A percentile compares a stretch with the other conserved stretches of the same genome.
These are phyloP conservation scores for Limosa lapponica DNA, from an alignment of 2,797 vertebrate genomes.

Conservation along the genomic window DNA sequence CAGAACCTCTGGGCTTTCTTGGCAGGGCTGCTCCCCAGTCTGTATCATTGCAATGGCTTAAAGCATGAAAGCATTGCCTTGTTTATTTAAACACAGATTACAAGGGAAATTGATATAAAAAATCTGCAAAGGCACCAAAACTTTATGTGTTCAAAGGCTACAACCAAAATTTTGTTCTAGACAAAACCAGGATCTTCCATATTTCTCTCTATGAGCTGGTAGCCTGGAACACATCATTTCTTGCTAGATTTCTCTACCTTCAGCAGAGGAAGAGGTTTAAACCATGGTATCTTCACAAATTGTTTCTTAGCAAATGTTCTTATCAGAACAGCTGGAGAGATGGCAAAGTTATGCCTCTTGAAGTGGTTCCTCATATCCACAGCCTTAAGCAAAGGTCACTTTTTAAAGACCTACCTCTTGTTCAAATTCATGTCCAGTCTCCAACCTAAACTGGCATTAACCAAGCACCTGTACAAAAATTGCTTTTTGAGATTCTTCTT, in stretches of 20 bases:
- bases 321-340: background rate
- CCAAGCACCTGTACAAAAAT: background rate
- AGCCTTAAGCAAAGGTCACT: slow-evolving; percentile 35
- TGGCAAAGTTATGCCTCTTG: background rate
- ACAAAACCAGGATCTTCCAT: background rate
- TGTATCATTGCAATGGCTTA: background rate
- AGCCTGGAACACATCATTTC: background rate
- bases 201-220: background rate
- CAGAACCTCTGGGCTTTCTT: background rate
- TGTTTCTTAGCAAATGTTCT: background rate
- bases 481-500: background rate
- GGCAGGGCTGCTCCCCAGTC: background rate
- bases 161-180: background rate
- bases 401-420: background rate
- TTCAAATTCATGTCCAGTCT: slow-evolving; percentile 36
- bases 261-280: background rate
- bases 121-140: background rate
- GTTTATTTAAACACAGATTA: background rate
- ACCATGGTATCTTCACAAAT: background rate
- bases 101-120: background rate
- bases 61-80: background rate
- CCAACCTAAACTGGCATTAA: background rate
- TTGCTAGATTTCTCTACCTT: background rate
- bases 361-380: background rate
- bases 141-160: background rate